Evolutionary conservation across 2,888 invertebrate genomes (phyloP).

Genomic region (Harpalus rubripes): DNA sequence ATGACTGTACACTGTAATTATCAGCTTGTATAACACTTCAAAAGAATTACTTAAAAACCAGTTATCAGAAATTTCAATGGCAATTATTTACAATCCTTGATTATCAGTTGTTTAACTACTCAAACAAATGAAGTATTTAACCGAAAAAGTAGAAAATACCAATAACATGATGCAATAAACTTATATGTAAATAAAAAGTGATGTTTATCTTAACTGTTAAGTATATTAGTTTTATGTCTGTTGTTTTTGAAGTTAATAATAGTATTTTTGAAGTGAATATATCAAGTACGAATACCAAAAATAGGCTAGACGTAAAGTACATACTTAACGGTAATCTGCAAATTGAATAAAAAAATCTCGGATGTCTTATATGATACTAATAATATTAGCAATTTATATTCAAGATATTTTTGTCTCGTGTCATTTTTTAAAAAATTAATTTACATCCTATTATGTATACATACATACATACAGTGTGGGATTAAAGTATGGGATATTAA

Average conservation of each 20-base stretch:
- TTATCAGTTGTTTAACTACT: slow-evolving; percentile 35
- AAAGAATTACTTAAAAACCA: slow-evolving; percentile 26
- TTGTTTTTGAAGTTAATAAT: slow-evolving; percentile 14
- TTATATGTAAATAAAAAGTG: slow-evolving; percentile 27
- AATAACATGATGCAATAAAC: slow-evolving; percentile 20
- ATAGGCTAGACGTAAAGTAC: slow-evolving; percentile 34
- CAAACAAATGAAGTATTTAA: slow-evolving; percentile 38
- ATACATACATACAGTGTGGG: no score
- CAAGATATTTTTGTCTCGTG: no score
- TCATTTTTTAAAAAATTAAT: no score
- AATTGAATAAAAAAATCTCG: background rate
- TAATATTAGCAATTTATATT: no score
- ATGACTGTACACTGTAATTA: slow-evolving; percentile 26
- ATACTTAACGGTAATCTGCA: background rate
- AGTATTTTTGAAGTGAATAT: slow-evolving; percentile 20
- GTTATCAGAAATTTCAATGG: slow-evolving; percentile 46
- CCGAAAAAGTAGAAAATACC: slow-evolving; percentile 29
- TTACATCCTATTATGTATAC: no score
- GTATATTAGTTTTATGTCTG: background rate
- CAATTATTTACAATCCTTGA: slow-evolving; percentile 26
- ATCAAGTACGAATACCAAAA: slow-evolving; percentile 40
- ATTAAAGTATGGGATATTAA: no score
- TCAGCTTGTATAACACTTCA: slow-evolving; percentile 34
- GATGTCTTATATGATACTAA: background rate
- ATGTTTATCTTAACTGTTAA: slow-evolving; percentile 19